Conservation (phyloP, 2,113 vertebrate species). For the Psilopogon haemacephalus region DNA sequence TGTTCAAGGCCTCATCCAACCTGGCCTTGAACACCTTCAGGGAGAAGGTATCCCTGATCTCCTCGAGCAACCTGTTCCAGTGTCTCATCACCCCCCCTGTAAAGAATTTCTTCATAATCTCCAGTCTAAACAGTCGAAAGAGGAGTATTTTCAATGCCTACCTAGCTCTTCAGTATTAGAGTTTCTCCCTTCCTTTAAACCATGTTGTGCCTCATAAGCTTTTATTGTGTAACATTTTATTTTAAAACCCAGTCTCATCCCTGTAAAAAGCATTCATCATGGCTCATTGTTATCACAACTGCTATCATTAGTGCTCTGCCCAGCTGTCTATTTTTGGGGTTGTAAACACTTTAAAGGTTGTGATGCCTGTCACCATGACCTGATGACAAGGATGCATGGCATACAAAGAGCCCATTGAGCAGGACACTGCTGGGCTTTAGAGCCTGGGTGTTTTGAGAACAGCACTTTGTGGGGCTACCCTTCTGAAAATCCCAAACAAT, state of each 20-base stretch:
- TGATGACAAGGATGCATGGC: no score
- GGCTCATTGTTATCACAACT: not conserved
- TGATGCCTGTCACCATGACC: not conserved
- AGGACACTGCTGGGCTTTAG: not conserved
- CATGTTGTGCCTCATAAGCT: not conserved
- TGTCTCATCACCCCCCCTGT: no score
- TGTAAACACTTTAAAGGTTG: fast-evolving
- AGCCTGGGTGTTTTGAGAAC: not conserved
- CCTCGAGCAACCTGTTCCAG: no score
- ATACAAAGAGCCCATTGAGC: not conserved
- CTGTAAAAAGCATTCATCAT: not conserved
- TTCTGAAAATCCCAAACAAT: not conserved
- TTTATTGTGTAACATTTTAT: not conserved
- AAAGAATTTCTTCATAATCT: no score
- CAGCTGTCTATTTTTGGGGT: not conserved
- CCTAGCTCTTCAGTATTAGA: not conserved
- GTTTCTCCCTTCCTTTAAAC: not conserved
- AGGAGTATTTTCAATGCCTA: not conserved
- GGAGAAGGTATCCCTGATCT: no score
- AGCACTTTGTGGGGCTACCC: not conserved
- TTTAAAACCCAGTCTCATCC: not conserved
- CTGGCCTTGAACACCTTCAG: no score
- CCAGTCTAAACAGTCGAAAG: not conserved
- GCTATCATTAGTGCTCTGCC: not conserved
- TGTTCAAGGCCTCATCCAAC: no score